Percentiles rank a stretch among this genome's conserved stretches.
Conservation (phyloP, 2,888 invertebrate species). For the Acleris sparsana region DNA sequence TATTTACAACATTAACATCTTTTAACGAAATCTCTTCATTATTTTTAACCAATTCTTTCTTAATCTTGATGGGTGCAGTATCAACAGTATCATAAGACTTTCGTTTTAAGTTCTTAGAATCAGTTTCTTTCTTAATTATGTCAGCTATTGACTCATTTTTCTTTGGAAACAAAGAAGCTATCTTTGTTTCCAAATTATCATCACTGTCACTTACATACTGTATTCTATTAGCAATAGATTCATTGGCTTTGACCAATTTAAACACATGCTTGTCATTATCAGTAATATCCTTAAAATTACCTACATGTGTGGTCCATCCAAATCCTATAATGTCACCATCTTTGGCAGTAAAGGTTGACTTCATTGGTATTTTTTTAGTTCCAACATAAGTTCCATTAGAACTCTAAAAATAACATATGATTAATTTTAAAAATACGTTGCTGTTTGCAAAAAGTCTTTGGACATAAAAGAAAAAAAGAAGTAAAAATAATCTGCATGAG, state of each 20-base stretch:
- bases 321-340: constrained; percentile 81
- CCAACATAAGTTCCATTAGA: constrained; percentile 85
- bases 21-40: constrained; percentile 35
- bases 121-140: constrained; percentile 9
- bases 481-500: no score
- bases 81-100: constrained; percentile 46
- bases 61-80: constrained; percentile 39
- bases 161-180: constrained; percentile 43
- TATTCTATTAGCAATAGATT: constrained; percentile 51
- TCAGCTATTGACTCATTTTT: constrained; percentile 32
- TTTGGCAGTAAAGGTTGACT: constrained; percentile 58
- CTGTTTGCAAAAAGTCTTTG: no score
- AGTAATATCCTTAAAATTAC: constrained; percentile 54
- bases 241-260: constrained; percentile 53
- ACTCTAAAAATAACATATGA: constrained; percentile 66
- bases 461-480: no score
- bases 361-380: constrained; percentile 60
- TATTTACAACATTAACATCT: constrained; percentile 49
- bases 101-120: constrained; percentile 56
- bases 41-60: constrained; percentile 44
- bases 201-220: constrained; percentile 61
- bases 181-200: constrained; percentile 54
- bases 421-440: no score
- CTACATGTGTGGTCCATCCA: constrained; percentile 67
- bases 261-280: constrained; percentile 70